Evolutionary conservation across 2,888 invertebrate species (phyloP).

Genomic region (Labia minor): DNA sequence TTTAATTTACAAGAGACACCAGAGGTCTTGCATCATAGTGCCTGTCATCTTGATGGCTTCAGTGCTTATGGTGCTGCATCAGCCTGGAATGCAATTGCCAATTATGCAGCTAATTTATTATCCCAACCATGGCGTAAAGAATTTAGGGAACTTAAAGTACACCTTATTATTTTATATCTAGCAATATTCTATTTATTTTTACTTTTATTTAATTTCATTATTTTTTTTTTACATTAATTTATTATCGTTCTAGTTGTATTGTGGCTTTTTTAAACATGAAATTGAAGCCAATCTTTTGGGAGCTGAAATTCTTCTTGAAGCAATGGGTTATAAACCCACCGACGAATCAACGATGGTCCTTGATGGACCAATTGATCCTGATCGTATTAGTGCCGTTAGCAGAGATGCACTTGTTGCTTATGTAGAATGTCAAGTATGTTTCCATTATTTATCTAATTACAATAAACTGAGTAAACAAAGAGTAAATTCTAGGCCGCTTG

Average conservation of each 20-base stretch:
- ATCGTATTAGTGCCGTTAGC: conserved; percentile 65
- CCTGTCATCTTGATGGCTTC: conserved; percentile 58
- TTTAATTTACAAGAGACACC: conserved; percentile 65
- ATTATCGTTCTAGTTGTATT: conserved; percentile 70
- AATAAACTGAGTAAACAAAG: too few relatives aligned
- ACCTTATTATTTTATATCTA: conserved; percentile 24
- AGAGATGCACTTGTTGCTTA: conserved; percentile 76
- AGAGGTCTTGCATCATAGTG: conserved; percentile 62
- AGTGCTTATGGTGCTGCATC: conserved; percentile 69
- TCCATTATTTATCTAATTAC: not conserved
- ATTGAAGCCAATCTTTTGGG: conserved; percentile 69
- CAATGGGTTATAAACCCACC: conserved; percentile 67
- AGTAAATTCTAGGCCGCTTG: too few relatives aligned
- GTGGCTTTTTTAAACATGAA: conserved; percentile 80
- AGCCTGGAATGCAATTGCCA: conserved; percentile 74
- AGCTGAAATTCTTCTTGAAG: conserved; percentile 62
- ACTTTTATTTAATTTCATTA: conserved; percentile 17
- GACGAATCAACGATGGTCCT: conserved; percentile 40
- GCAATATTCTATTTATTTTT: not conserved
- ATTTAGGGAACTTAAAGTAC: conserved; percentile 67
- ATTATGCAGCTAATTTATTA: conserved; percentile 74
- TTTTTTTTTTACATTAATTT: conserved; percentile 18
- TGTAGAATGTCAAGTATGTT: conserved; percentile 69
- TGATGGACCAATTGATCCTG: conserved; percentile 69
- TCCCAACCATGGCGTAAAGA: conserved; percentile 85